These are phyloP conservation scores for Cryptosula pallasiana DNA, from an alignment of 2,888 invertebrate species.

Conservation along the genomic window DNA sequence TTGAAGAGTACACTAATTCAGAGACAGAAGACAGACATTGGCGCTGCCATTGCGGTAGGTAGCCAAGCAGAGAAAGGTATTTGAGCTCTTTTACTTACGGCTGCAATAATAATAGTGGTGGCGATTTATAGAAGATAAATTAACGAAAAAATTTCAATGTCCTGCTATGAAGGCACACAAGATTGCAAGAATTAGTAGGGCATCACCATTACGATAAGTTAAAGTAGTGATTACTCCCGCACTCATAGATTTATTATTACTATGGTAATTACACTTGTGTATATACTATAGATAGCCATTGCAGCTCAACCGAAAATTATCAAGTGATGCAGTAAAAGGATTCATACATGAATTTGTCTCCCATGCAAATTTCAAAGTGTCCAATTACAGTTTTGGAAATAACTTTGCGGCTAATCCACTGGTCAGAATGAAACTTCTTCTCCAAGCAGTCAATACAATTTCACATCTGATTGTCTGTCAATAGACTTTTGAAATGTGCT, in stretches of 20 bases:
- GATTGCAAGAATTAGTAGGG: conserved; percentile 62
- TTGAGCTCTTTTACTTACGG: conserved; percentile 73
- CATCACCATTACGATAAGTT: conserved; percentile 71
- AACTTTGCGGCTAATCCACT: too few species aligned
- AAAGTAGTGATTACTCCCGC: conserved; percentile 68
- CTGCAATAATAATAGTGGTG: conserved; percentile 56
- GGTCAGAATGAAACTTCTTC: too few species aligned
- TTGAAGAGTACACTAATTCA: conserved; percentile 73
- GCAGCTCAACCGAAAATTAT: too few species aligned
- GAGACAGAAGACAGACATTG: conserved; percentile 72
- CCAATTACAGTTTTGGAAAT: too few species aligned
- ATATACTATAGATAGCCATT: too few species aligned
- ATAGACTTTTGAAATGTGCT: too few species aligned
- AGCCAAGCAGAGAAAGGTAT: conserved; percentile 74
- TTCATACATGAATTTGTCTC: too few species aligned
- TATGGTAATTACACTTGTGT: too few species aligned
- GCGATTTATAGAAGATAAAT: conserved; percentile 56
- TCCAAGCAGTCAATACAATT: too few species aligned
- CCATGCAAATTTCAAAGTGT: too few species aligned
- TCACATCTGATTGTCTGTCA: too few species aligned
- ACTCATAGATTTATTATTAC: conserved; percentile 65
- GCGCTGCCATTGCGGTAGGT: conserved; percentile 71
- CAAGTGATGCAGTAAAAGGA: too few species aligned
- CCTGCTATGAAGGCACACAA: conserved; percentile 33
- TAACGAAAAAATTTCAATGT: conserved; percentile 53